Base-by-base conservation (phyloP, 2,113 vertebrate genomes). In the Lichenostomus cassidix region DNA sequence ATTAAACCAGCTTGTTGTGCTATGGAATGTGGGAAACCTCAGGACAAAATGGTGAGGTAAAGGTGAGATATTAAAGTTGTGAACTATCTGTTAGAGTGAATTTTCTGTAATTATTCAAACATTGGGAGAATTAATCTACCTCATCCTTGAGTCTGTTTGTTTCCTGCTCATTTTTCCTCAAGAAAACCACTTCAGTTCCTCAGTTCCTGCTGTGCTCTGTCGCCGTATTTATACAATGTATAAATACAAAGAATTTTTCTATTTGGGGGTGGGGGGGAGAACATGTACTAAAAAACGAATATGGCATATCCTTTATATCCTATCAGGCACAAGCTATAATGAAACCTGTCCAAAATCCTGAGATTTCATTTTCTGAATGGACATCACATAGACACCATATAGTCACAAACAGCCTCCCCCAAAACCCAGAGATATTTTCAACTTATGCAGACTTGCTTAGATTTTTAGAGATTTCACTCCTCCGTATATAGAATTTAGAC, bases 251-350 rank as follows among this genome's bases (percentile, higher is more conserved):
- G 12, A 31, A 35, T 44, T 89, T 58, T 77, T 91, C 25, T 70
- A 0, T 58, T 29, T 62, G 9, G 29, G 44, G 11, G 3, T 5
- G 11, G 15, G 1, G 5, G 3, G 2, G 0, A 68, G 3, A 9
- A 9, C 8, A 14, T 50, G 8, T 52, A 53, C 7, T 78, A 33
- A 78, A 76, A 77, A 41, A 63, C 3, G 3, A 39, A 3, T 31
- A 11, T 8, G 5, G 7, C 0, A 2, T 3, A 15, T 69, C 8
- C 7, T 25, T 69, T 69, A 39, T 41, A 56, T 20, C 21, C 2
- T 2, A 19, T 44, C 7, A 44, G 75, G 13, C 15, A 52, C 21
- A 63, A 56, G 13, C 47, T 87, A 58, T 9, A 62, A 58, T 11
- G 28, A 71, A 39, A 88, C 5, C 7, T 35, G 19, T 31, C 25